Conservation (phyloP, 92 coral and sea anemone species). For the Metridium senile region DNA sequence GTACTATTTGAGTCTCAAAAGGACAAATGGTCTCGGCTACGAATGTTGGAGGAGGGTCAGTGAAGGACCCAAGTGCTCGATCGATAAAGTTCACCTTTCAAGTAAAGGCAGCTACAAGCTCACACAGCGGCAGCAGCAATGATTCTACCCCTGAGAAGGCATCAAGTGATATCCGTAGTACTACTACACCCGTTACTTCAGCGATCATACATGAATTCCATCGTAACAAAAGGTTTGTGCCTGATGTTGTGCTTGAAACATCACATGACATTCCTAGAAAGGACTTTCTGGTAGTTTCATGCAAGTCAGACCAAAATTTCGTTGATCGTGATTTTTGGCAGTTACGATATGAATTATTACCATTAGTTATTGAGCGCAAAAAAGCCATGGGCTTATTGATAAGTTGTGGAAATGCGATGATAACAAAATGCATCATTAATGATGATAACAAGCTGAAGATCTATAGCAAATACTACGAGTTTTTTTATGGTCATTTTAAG, state of each 20-base stretch:
- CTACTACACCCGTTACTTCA: background rate
- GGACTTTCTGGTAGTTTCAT: slow-evolving; percentile 9
- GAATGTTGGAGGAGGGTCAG: slow-evolving; percentile 7
- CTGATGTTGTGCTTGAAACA: slow-evolving; percentile 8
- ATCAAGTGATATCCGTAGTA: slow-evolving; percentile 8
- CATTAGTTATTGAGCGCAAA: slow-evolving; percentile 12
- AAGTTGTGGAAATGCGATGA: background rate
- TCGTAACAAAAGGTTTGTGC: background rate
- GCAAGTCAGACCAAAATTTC: slow-evolving; percentile 1
- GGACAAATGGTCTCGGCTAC: slow-evolving; percentile 11
- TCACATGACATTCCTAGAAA: slow-evolving; percentile 1
- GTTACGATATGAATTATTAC: slow-evolving; percentile 11
- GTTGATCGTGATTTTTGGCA: background rate
- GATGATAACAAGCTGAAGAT: slow-evolving; percentile 12
- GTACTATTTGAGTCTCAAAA: slow-evolving; percentile 6
- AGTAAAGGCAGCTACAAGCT: slow-evolving; percentile 10
- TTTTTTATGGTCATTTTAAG: slow-evolving; percentile 3
- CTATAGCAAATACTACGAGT: background rate
- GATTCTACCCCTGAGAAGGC: slow-evolving; percentile 2
- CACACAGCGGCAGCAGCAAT: too few relatives aligned
- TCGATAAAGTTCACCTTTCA: slow-evolving; percentile 3
- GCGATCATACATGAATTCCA: background rate
- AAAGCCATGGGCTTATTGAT: slow-evolving; percentile 7
- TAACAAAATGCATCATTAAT: slow-evolving; percentile 1
- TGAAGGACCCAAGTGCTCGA: slow-evolving; percentile 7